Conservation (phyloP, 37 sponge, comb jelly and placozoan genomes). For the Dysidea cf. avara region DNA sequence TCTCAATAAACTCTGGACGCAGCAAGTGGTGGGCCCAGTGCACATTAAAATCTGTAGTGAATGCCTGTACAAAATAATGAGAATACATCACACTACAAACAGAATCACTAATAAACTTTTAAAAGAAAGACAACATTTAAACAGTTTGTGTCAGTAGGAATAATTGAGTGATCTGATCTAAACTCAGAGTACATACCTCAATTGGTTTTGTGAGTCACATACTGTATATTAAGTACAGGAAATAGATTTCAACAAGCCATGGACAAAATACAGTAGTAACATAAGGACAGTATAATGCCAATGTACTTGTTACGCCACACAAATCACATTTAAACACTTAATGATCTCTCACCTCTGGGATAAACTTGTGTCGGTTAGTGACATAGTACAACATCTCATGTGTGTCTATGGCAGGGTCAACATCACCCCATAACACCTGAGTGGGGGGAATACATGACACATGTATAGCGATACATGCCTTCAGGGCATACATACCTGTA, state of each 20-base stretch:
- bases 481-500: constrained; percentile 65
- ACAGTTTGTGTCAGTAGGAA: no score
- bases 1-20: constrained; percentile 95
- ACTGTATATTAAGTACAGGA: no score
- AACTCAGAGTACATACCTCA: no score
- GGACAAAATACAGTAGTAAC: no score
- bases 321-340: no score
- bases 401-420: constrained; percentile 64
- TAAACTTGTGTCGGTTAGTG: constrained; percentile 70
- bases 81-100: constrained; percentile 10
- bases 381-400: constrained; percentile 83
- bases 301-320: no score
- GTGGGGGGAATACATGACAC: background rate
- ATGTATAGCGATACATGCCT: background rate
- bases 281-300: no score
- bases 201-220: no score
- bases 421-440: constrained; percentile 79
- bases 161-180: no score
- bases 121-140: no score
- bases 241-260: no score
- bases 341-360: constrained; percentile 75
- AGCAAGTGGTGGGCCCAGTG: constrained; percentile 93
- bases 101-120: no score
- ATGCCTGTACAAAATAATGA: constrained; percentile 64
- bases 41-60: constrained; percentile 74